Evolutionary conservation across 1,140 invertebrate genomes (phyloP), one percentile per base, ranked within the genome.

Genomic region (Eriosoma lanigerum): DNA sequence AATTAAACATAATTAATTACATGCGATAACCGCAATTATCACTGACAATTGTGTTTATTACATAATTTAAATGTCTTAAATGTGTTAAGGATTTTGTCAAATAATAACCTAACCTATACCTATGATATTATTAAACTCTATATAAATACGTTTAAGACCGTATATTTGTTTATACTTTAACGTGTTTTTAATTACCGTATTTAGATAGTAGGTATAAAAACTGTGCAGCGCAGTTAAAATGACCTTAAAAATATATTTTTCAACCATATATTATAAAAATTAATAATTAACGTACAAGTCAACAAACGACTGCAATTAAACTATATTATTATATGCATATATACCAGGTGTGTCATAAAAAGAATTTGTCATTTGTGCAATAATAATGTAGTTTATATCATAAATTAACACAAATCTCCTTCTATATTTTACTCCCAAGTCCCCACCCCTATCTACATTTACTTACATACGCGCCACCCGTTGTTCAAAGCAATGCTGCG

Each of bases 231-330:
- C n/a, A n/a, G 32, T 64, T 64, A 32, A 64, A 64, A 64, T 64
- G 62, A 38, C 62, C 62, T 64, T 64, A 64, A 29, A 64, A 64
- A 64, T 32, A 64, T 12, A 13, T 15, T 50, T n/a, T n/a, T n/a
- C n/a, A n/a, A n/a, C n/a, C n/a, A n/a, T n/a, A n/a, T n/a, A n/a
- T n/a, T n/a, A n/a, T n/a, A n/a, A n/a, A n/a, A n/a, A n/a, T n/a
- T n/a, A n/a, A n/a, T n/a, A n/a, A n/a, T n/a, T n/a, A n/a, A n/a
- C n/a, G n/a, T n/a, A n/a, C n/a, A n/a, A n/a, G n/a, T n/a, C n/a
- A n/a, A n/a, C n/a, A n/a, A n/a, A n/a, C n/a, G n/a, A n/a, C n/a
- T n/a, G n/a, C n/a, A n/a, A n/a, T n/a, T n/a, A n/a, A n/a, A n/a
- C n/a, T n/a, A n/a, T n/a, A n/a, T n/a, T n/a, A n/a, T n/a, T n/a